These are phyloP conservation scores for Sericinus montela DNA, from an alignment of 2,888 invertebrate genomes.

Conservation along the genomic window DNA sequence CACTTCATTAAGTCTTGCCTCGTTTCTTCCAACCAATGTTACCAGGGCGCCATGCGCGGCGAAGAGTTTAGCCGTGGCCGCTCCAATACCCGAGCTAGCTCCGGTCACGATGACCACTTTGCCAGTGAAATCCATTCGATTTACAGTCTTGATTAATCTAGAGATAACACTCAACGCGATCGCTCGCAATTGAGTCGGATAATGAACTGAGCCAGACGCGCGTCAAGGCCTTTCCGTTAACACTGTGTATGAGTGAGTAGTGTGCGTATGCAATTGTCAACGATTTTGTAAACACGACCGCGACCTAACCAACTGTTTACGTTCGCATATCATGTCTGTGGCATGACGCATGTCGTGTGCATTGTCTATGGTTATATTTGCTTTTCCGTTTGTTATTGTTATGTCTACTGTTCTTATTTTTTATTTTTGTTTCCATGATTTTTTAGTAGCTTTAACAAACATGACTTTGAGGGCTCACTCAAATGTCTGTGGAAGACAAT, in stretches of 20 bases:
- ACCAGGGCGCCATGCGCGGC: conserved; percentile 43
- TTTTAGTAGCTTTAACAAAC: no score
- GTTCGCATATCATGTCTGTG: no score
- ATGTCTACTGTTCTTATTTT: no score
- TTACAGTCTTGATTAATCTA: neutral
- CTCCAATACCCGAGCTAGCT: conserved; percentile 56
- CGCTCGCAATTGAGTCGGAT: neutral
- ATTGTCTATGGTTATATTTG: no score
- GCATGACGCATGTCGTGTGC: no score
- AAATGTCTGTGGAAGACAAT: no score
- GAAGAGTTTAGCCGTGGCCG: conserved; percentile 50
- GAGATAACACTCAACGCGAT: neutral
- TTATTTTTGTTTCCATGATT: no score
- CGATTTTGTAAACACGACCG: neutral
- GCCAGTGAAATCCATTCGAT: conserved; percentile 42
- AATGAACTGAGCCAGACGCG: neutral
- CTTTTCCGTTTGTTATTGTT: neutral
- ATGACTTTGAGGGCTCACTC: no score
- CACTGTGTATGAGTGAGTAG: neutral
- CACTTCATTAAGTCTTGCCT: conserved; percentile 39
- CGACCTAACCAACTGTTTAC: neutral
- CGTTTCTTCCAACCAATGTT: conserved; percentile 48
- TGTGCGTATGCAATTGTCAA: neutral
- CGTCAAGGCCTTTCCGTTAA: neutral
- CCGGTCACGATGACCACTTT: conserved; percentile 54